phyloP scores from a whole-genome alignment of 2,113 vertebrate species.

The Zosterops borbonicus region DNA sequence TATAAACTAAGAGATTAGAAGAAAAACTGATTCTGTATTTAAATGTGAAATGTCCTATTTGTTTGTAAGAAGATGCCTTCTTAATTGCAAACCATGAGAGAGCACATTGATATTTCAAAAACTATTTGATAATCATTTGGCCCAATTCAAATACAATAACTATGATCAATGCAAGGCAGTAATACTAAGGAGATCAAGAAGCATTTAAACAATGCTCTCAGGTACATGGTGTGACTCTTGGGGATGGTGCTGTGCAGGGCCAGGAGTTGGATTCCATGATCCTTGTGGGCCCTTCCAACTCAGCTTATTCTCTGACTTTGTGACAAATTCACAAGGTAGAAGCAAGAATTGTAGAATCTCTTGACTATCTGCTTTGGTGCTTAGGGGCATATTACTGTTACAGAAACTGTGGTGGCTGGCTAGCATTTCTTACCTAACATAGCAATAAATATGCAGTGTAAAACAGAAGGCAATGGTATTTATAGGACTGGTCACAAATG shows the following conservation, averaged over 20 bases:
- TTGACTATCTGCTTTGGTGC: background rate
- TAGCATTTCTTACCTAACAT: background rate
- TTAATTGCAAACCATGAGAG: conserved; percentile 21
- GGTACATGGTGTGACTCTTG: background rate
- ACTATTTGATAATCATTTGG: conserved; percentile 12
- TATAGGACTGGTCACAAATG: background rate
- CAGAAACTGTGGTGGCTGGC: background rate
- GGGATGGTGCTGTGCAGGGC: background rate
- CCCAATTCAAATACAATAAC: conserved; percentile 5
- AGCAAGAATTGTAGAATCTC: background rate
- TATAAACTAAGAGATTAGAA: background rate
- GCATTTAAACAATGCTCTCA: accelerated
- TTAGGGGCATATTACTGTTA: background rate
- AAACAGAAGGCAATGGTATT: background rate
- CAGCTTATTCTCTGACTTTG: background rate
- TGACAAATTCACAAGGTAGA: background rate
- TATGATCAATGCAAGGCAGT: background rate
- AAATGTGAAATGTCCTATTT: background rate
- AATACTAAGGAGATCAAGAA: background rate
- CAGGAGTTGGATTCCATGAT: background rate
- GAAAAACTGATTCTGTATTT: background rate
- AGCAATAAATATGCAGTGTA: background rate
- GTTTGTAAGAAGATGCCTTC: background rate
- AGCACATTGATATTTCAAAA: conserved; percentile 41
- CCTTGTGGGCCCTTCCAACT: background rate